These are phyloP conservation scores for Brachyalestes nurse DNA, from an alignment of 2,797 vertebrate genomes.

Conservation along the genomic window DNA sequence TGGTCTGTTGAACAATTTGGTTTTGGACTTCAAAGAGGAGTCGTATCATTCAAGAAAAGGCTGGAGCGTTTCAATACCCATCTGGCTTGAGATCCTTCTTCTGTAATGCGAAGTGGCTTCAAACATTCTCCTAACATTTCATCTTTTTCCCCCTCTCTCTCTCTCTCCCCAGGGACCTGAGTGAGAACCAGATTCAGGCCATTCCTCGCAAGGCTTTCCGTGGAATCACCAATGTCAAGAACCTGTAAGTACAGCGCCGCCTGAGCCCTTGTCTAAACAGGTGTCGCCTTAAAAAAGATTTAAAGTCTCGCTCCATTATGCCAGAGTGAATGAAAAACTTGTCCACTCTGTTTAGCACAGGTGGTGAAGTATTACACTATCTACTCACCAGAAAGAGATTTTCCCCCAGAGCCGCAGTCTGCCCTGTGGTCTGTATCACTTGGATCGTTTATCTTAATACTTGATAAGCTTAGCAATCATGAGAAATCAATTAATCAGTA, in stretches of 20 bases:
- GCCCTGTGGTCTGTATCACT: slow-evolving; percentile 23
- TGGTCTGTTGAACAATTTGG: slow-evolving; percentile 62
- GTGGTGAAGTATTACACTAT: slow-evolving; percentile 31
- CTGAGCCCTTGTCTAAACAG: slow-evolving; percentile 17
- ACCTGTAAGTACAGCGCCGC: slow-evolving; percentile 86
- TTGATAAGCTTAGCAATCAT: slow-evolving; percentile 57
- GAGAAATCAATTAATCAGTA: slow-evolving; percentile 60
- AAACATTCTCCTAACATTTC: slow-evolving; percentile 74
- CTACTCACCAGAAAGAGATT: slow-evolving; percentile 17
- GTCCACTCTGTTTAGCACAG: slow-evolving; percentile 17
- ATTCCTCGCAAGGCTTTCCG: slow-evolving; percentile 96
- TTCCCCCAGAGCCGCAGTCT: slow-evolving; percentile 26
- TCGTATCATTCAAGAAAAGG: slow-evolving; percentile 41
- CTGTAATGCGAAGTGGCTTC: slow-evolving; percentile 57
- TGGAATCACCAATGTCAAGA: slow-evolving; percentile 95
- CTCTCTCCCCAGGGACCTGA: slow-evolving; percentile 86
- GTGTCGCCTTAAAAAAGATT: slow-evolving; percentile 33
- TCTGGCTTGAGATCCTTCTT: slow-evolving; percentile 47
- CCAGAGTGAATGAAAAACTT: slow-evolving; percentile 26
- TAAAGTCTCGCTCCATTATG: slow-evolving; percentile 24
- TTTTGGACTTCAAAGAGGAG: slow-evolving; percentile 59
- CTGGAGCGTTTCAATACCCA: slow-evolving; percentile 38
- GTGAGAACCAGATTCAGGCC: slow-evolving; percentile 97
- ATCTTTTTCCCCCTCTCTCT: slow-evolving; percentile 42
- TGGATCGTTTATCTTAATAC: slow-evolving; percentile 56